These are phyloP conservation scores for Pituophis catenifer DNA, from an alignment of 2,113 vertebrate species.

Conservation along the genomic window DNA sequence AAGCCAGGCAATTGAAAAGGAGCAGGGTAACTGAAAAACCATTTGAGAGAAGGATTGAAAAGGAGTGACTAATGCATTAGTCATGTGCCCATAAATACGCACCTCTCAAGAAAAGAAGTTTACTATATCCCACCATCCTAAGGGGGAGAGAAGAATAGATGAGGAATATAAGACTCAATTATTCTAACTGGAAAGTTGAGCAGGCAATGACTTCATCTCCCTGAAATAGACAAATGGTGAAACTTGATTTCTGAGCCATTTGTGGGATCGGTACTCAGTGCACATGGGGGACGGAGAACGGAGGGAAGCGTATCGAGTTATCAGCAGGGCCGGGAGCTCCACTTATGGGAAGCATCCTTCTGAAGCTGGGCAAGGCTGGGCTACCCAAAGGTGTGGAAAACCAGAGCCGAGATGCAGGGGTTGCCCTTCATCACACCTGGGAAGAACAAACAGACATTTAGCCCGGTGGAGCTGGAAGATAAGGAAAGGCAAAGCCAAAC, in stretches of 20 bases:
- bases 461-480: neutral
- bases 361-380: too few species aligned
- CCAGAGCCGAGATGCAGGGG: neutral
- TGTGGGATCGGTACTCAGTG: neutral
- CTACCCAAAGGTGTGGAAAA: neutral
- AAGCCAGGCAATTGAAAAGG: neutral
- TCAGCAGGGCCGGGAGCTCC: neutral
- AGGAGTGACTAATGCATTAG: neutral
- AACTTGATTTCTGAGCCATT: neutral
- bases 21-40: neutral
- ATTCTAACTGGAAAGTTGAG: neutral
- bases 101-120: neutral
- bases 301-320: neutral
- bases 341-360: neutral
- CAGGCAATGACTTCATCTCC: neutral
- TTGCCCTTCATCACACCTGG: neutral
- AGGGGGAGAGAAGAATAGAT: neutral
- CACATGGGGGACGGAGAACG: neutral
- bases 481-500: slow-evolving; percentile 8
- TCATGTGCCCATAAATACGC: neutral
- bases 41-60: neutral
- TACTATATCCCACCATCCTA: neutral
- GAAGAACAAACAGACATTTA: neutral
- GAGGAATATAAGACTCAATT: neutral
- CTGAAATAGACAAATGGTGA: neutral